Percentiles rank a stretch among this genome's conserved stretches.
Conservation (phyloP, 2,113 vertebrate genomes). For the Laticauda laticaudata region DNA sequence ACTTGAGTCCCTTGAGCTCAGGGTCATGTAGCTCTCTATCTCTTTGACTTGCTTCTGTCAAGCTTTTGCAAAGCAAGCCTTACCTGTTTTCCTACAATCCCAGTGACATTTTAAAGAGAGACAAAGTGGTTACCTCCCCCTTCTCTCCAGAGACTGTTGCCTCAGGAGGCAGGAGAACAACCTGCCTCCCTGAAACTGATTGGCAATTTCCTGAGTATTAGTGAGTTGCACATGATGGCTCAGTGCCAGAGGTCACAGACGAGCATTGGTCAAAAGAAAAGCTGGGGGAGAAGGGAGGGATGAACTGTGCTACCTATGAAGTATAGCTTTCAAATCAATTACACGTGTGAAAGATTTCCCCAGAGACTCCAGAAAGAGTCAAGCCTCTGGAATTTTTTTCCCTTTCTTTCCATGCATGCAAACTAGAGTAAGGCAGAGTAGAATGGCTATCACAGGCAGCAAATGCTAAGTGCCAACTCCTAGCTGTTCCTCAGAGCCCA, state of each 20-base stretch:
- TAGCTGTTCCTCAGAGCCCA: background rate
- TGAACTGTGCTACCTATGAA: background rate
- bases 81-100: background rate
- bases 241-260: background rate
- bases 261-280: conserved; percentile 1
- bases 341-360: conserved; percentile 15
- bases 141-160: background rate
- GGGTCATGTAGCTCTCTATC: background rate
- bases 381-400: background rate
- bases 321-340: conserved; percentile 21
- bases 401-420: background rate
- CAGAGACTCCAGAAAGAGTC: background rate
- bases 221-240: background rate
- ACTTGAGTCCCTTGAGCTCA: too few relatives aligned
- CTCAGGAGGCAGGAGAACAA: background rate
- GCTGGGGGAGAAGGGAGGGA: background rate
- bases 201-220: background rate
- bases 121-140: background rate
- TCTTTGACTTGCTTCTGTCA: background rate
- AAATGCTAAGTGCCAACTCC: background rate
- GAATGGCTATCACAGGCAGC: background rate
- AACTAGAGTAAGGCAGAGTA: background rate
- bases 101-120: background rate
- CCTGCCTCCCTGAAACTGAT: background rate
- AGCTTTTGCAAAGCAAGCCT: background rate